phyloP scores from a whole-genome alignment of 2,888 invertebrate genomes.

The Dryocosmus kuriphilus region DNA sequence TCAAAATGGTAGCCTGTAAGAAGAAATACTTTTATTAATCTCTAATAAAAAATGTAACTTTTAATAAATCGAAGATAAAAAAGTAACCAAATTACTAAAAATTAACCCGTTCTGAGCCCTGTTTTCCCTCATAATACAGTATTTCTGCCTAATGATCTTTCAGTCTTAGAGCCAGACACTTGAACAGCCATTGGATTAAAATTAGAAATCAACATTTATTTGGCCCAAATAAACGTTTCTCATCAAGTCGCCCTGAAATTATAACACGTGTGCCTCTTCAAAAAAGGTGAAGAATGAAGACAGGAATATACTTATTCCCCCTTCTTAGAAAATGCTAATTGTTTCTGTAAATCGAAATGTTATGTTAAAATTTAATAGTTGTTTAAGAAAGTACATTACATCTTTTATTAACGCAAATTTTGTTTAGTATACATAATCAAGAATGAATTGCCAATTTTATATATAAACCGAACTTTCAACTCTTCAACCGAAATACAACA shows the following conservation, averaged over 20 bases:
- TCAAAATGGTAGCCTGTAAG: no score
- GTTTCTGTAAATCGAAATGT: slow-evolving; percentile 29
- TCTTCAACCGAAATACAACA: no score
- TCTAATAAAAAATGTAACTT: no score
- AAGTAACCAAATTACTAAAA: no score
- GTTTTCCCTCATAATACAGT: no score
- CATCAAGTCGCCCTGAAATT: slow-evolving; percentile 24
- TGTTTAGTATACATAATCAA: neutral
- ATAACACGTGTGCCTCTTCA: neutral
- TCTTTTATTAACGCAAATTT: neutral
- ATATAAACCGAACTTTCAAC: neutral
- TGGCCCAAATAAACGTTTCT: slow-evolving; percentile 8
- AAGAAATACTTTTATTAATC: no score
- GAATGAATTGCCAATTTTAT: neutral
- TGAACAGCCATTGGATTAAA: slow-evolving; percentile 4
- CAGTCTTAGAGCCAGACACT: slow-evolving; percentile 1
- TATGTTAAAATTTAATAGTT: slow-evolving; percentile 18
- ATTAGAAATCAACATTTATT: slow-evolving; percentile 10
- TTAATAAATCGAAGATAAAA: no score
- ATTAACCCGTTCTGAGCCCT: no score
- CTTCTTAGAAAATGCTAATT: slow-evolving; percentile 2
- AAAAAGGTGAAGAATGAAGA: slow-evolving; percentile 18
- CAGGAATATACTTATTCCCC: slow-evolving; percentile 7
- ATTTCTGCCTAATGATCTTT: neutral
- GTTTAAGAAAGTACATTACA: neutral